Evolutionary conservation across 1,140 invertebrate genomes (phyloP), one percentile per base, ranked within the genome.

Genomic region (Palaemon carinicauda): DNA sequence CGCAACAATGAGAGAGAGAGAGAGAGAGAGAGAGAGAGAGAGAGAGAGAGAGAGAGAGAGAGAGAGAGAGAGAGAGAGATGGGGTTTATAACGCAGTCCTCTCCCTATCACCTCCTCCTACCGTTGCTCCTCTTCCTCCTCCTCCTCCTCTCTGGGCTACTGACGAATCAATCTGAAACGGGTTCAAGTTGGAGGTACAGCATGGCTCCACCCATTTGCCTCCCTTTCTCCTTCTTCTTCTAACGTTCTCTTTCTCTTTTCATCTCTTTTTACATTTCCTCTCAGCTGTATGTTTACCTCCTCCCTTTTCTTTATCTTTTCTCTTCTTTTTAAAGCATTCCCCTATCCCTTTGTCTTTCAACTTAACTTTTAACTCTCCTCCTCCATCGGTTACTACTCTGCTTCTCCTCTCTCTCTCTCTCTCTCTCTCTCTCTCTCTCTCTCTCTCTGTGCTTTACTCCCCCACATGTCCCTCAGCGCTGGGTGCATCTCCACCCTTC

Each of bases 21-120:
- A 74, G 71, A 74, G 41, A 5, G 12, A 12, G 41, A 41, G 41
- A 41, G 71, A 74, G 71, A 74, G 71, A 74, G 71, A 74, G 71
- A 74, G 71, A 74, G 71, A 74, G 71, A 74, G 71, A 74, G 71
- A 74, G 71, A 74, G 71, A 74, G 71, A 74, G 71, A 74, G 71
- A 74, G 29, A 74, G 29, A 74, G 71, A 75, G 73, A 75, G 31
- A 75, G 29, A 75, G 73, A 75, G 73, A 75, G 29, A 41, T 33
- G 29, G 71, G 10, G 29, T 17, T n/a, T 75, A 50, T 14, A 41
- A 75, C 33, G 73, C 69, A 24, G 19, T 41, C 19, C 69, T 21
- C 15, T 29, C 69, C 69, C 69, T 24, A 73, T 41, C 27, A 10
- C 14, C 41, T 17, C 69, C 24, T 73, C 69, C n/a, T n/a, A n/a